Evolutionary conservation across 2,888 invertebrate species (phyloP).

Genomic region (Epinotia demarniana): DNA sequence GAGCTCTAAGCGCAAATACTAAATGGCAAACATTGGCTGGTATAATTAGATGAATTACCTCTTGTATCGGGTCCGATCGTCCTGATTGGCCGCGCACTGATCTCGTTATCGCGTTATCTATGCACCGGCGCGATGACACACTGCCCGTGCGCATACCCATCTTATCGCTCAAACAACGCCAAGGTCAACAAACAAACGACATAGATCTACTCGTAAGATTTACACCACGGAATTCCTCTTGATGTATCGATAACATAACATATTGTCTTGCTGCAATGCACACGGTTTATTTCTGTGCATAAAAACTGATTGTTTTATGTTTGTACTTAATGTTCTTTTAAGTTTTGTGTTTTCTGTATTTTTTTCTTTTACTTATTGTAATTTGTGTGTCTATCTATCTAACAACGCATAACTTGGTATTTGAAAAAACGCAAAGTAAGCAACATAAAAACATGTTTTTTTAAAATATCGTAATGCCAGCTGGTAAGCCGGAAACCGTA

Average conservation of each 20-base stretch:
- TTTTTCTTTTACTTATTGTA: no score
- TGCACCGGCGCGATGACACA: slow-evolving; percentile 63
- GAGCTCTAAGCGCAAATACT: not conserved
- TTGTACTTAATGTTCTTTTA: no score
- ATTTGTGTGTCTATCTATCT: no score
- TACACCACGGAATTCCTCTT: not conserved
- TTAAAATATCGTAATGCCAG: no score
- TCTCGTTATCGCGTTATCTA: slow-evolving; percentile 65
- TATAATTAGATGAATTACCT: not conserved
- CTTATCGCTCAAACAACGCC: slow-evolving; percentile 65
- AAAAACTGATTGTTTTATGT: no score
- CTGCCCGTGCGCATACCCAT: slow-evolving; percentile 55
- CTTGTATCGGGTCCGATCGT: slow-evolving; percentile 18
- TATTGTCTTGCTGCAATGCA: no score
- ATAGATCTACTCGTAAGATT: slow-evolving; percentile 6
- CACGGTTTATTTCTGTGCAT: no score
- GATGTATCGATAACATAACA: not conserved
- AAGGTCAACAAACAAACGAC: slow-evolving; percentile 59
- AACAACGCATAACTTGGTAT: not conserved
- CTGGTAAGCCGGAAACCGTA: no score
- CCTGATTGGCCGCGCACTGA: slow-evolving; percentile 52
- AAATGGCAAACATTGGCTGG: not conserved
- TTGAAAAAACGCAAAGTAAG: not conserved
- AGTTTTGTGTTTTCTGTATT: no score
- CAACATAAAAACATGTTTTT: not conserved